Base-by-base conservation (phyloP, 2,113 vertebrate genomes). In the Varanus komodoensis region DNA sequence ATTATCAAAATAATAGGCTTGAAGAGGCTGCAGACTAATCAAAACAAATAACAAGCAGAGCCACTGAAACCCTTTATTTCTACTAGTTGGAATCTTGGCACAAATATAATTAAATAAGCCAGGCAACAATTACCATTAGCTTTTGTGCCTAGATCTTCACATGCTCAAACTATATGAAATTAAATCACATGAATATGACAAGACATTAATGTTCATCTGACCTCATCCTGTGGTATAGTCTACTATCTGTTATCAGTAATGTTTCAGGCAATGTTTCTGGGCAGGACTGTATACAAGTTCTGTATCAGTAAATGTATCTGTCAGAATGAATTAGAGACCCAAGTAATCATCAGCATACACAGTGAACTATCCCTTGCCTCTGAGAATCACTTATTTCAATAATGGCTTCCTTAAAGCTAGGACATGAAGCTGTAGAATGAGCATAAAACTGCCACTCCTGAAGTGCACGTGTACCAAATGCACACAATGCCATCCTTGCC, bases 101-200 rank as follows among this genome's bases (percentile, higher is more conserved):
- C 74, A 64, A 77, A 87, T 73, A 78, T 50, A 82, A 57, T 54
- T 81, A 88, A 52, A 81, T 82, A 71, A 82, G 8, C 50, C 73
- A 67, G 38, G 8, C 38, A 67, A 73, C 19, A 25, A 64, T 89
- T 83, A 89, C 25, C 69, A 75, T 27, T 50, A 82, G 61, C 61
- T 69, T 87, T 83, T 74, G 34, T 84, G 38, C 69, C 38, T 84
- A 4, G 34, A 32, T 77, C 44, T 89, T 84, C 61, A 75, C 27
- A 83, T 83, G 52, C 8, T 27, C 52, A 29, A 89, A 54, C 25
- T 52, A 89, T 48, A 89, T 44, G 34, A 52, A 82, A 80, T 87
- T 52, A 87, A 80, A 71, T 23, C 79, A 89, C 48, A 83, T 44
- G 27, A 48, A 11, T 89, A 89, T 89, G 79, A 89, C 68, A 89